Evolutionary conservation across 2,888 invertebrate genomes (phyloP).

Genomic region (Campoplex nolae): DNA sequence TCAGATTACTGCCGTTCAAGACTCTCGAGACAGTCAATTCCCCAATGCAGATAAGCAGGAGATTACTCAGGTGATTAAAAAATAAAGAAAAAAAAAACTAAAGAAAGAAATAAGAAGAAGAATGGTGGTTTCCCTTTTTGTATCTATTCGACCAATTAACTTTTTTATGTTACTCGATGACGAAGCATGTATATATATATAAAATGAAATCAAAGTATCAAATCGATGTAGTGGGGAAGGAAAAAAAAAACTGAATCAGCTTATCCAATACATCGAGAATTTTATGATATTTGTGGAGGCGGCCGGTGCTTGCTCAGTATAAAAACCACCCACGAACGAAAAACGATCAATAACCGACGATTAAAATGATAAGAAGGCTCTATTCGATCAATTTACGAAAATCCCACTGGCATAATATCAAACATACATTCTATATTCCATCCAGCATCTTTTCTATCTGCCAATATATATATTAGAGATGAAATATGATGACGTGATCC

Average conservation of each 20-base stretch:
- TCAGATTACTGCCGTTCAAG: background rate
- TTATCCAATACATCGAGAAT: conserved; percentile 42
- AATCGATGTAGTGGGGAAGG: background rate
- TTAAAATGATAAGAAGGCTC: conserved; percentile 48
- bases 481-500: conserved; percentile 17
- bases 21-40: conserved; percentile 12
- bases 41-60: conserved; percentile 46
- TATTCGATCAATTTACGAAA: conserved; percentile 20
- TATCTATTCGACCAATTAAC: conserved; percentile 6
- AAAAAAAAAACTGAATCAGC: conserved; percentile 10
- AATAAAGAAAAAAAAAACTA: conserved; percentile 26
- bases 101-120: background rate
- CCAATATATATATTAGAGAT: conserved; percentile 12
- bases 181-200: background rate
- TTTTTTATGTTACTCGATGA: background rate
- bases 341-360: conserved; percentile 21
- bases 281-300: conserved; percentile 47
- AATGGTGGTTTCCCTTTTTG: background rate
- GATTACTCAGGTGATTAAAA: conserved; percentile 48
- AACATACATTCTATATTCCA: background rate
- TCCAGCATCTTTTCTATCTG: background rate
- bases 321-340: conserved; percentile 24
- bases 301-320: conserved; percentile 17
- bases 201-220: background rate
- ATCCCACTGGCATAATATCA: conserved; percentile 18